These are phyloP conservation scores for Entomyzon cyanotis DNA, from an alignment of 2,113 vertebrate genomes.

Conservation along the genomic window DNA sequence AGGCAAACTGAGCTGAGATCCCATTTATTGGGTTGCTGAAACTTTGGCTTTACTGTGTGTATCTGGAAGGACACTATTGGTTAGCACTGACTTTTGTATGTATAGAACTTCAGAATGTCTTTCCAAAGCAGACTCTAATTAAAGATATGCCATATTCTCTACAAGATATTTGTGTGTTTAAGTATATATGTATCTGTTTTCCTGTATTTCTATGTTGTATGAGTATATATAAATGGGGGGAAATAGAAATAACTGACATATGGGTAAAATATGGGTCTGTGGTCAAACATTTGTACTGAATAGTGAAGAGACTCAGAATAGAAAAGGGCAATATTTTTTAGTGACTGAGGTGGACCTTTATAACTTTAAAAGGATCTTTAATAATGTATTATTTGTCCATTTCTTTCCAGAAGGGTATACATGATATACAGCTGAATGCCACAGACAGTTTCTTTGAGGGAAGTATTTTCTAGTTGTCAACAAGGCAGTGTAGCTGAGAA, in stretches of 20 bases:
- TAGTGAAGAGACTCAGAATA: background rate
- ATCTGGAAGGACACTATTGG: background rate
- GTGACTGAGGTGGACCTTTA: background rate
- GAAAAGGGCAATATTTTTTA: background rate
- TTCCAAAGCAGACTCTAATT: background rate
- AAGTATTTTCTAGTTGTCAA: background rate
- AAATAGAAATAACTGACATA: background rate
- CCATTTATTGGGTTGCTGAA: accelerated
- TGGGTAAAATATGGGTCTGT: background rate
- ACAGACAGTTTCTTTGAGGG: background rate
- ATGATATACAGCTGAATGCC: background rate
- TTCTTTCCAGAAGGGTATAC: background rate
- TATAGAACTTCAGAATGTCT: background rate
- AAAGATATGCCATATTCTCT: background rate
- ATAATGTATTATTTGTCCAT: background rate
- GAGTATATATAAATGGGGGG: background rate
- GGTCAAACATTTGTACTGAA: background rate
- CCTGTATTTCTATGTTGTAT: background rate
- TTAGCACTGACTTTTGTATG: background rate
- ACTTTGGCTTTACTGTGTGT: background rate
- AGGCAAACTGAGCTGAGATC: background rate
- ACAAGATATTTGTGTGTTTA: background rate
- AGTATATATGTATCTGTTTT: background rate
- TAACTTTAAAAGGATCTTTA: background rate
- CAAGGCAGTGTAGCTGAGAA: background rate